Evolutionary conservation across 2,888 invertebrate species (phyloP), one percentile per base, ranked within the genome.

Genomic region (Drosophila anomalipes): DNA sequence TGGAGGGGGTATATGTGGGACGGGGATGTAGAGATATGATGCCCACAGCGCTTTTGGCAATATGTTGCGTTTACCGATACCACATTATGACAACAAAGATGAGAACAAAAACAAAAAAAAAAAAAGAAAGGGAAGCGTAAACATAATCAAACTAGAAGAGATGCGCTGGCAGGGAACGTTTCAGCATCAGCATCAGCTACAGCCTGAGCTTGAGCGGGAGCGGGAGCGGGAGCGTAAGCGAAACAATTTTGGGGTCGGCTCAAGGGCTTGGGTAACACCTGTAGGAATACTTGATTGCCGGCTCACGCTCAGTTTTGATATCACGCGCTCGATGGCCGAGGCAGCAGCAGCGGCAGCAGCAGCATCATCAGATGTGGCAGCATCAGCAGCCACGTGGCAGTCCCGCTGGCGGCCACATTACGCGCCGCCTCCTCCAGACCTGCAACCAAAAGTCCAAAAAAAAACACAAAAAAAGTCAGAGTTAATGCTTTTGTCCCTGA

Each of bases 271-370:
- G 74, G 62, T 74, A 89, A 81, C 74, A 80, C 84, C 89, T 82
- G 77, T 90, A 89, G 89, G 90, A 89, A 90, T 86, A 86, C 81
- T 83, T 88, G 84, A 80, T 86, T 83, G 90, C 90, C 86, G 84
- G 77, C 90, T 83, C 84, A 72, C 78, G 75, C 83, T 90, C 81
- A 89, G 68, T 78, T 74, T 70, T 66, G 80, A 80, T 84, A 81
- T 91, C 89, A 89, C 88, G 90, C 88, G 63, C 53, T 60, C 76
- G 74, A 62, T 49, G 64, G 70, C 62, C 77, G 67, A 32, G 78
- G 74, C 37, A 69, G 61, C 74, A 74, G 33, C 56, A 78, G 47
- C 70, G 72, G 57, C 26, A 56, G 61, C 61, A 57, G 5, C 44
- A 35, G 51, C 64, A 61, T 54, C n/a, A 58, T 37, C 71, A 70